Base-by-base conservation (phyloP, 2,888 invertebrate genomes). In the Zonitis immaculata region DNA sequence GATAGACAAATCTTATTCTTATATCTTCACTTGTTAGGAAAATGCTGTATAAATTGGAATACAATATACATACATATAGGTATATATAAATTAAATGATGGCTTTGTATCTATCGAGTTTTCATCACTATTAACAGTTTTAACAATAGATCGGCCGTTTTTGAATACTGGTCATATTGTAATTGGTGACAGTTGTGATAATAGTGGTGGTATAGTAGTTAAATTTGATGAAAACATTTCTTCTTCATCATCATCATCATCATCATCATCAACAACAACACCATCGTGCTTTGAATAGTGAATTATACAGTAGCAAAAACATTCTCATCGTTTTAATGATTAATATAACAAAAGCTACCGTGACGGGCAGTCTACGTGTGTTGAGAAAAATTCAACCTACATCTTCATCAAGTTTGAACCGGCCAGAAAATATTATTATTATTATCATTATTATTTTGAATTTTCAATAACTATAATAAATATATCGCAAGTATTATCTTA, bases 401-500 rank as follows among this genome's bases (percentile, higher is more conserved):
- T 45, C 45, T 45, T 45, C 27, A 45, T 45, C 27, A 30, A 14
- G 6, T 20, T 28, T 25, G 27, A 11, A 39, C 7, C 2, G 20
- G 20, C 11, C 6, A 20, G 20, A 20, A 20, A 39, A 39, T 39
- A 39, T 4, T n/a, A n/a, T n/a, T n/a, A n/a, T n/a, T n/a, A n/a
- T n/a, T n/a, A n/a, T n/a, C n/a, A n/a, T n/a, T n/a, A n/a, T n/a
- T n/a, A n/a, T n/a, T n/a, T n/a, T n/a, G n/a, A n/a, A n/a, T n/a
- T n/a, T n/a, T n/a, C n/a, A n/a, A n/a, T n/a, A n/a, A n/a, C n/a
- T n/a, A n/a, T n/a, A n/a, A n/a, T n/a, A n/a, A n/a, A 16, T 30
- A 30, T n/a, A 30, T 12, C 11, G 4, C 27, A 11, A 11, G 25
- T 27, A 69, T 68, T 68, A 68, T 66, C 63, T 67, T 69, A 68